These are phyloP conservation scores for Anas capensis DNA, from an alignment of 2,797 vertebrate species.

Conservation along the genomic window DNA sequence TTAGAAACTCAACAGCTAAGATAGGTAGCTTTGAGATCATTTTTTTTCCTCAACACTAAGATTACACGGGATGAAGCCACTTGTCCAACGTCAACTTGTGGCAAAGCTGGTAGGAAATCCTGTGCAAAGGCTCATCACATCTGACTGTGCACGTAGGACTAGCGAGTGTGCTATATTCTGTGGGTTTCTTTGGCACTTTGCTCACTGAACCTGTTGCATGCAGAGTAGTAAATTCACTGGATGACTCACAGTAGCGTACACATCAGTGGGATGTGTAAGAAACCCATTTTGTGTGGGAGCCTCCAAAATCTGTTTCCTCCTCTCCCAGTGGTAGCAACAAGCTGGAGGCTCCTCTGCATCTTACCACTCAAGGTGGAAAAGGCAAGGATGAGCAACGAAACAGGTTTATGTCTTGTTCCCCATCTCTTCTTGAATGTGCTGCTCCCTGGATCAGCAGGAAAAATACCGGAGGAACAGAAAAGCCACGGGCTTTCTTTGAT, in stretches of 20 bases:
- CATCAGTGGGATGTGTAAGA: neutral
- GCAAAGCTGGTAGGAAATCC: neutral
- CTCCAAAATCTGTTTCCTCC: neutral
- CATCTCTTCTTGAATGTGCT: neutral
- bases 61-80: neutral
- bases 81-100: fast-evolving
- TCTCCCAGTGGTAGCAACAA: neutral
- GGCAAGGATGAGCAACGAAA: neutral
- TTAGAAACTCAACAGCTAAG: neutral
- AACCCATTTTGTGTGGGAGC: neutral
- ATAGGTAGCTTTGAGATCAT: neutral
- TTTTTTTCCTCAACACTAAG: neutral
- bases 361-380: neutral
- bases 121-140: neutral
- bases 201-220: neutral
- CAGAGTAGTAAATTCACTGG: neutral
- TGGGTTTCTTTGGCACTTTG: neutral
- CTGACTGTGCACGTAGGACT: fast-evolving
- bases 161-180: fast-evolving
- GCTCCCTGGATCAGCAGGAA: neutral
- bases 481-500: fast-evolving
- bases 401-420: neutral
- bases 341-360: neutral
- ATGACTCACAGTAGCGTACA: neutral
- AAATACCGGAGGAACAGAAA: neutral